phyloP scores from a whole-genome alignment of 2,113 vertebrate genomes.

The Marmota monax region DNA sequence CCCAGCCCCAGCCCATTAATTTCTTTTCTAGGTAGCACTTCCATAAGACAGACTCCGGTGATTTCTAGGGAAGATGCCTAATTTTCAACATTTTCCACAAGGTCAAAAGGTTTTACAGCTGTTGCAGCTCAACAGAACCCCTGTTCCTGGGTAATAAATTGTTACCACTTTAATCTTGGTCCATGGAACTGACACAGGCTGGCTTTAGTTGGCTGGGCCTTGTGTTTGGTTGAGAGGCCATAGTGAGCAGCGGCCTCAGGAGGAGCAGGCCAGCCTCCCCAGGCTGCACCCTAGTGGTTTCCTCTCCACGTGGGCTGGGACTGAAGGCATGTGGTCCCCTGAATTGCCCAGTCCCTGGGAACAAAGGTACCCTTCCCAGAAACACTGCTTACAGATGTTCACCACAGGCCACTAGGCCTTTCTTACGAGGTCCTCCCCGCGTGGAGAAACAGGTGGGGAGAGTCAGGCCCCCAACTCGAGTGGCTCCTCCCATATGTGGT shows the following conservation, averaged over 20 bases:
- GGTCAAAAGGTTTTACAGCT: not conserved
- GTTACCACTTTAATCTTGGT: not conserved
- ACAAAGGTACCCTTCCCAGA: not conserved
- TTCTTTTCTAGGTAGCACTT: not conserved
- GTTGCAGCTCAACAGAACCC: not conserved
- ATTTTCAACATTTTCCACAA: not conserved
- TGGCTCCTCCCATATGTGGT: accelerated
- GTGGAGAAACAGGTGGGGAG: not conserved
- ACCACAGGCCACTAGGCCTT: not conserved
- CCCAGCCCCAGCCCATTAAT: no score
- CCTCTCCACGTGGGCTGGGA: not conserved
- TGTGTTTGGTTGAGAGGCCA: not conserved
- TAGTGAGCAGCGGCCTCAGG: not conserved
- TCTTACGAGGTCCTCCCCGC: not conserved
- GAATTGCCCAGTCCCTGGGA: not conserved
- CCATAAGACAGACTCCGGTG: not conserved
- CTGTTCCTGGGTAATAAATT: not conserved
- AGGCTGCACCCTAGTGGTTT: no score
- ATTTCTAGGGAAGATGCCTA: not conserved
- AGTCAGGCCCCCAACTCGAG: not conserved
- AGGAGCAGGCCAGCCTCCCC: not conserved
- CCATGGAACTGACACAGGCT: not conserved
- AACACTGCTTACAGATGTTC: not conserved
- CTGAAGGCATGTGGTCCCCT: not conserved
- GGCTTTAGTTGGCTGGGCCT: not conserved